Percentiles rank a stretch among this genome's conserved stretches.
These are phyloP conservation scores for Adelphocoris suturalis DNA, from an alignment of 2,888 invertebrate species.

Conservation along the genomic window DNA sequence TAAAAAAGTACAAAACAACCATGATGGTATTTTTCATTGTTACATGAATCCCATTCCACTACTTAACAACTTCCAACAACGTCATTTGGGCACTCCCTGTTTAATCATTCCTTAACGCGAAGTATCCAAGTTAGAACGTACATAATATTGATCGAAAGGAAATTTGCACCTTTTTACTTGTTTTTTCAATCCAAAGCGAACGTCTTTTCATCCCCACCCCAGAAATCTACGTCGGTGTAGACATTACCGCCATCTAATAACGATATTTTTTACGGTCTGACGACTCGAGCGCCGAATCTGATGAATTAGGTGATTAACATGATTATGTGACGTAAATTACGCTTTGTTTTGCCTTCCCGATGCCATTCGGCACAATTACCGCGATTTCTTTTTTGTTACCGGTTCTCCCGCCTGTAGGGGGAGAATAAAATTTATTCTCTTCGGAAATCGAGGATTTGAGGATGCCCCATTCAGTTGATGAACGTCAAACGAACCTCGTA, in stretches of 20 bases:
- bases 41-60: not conserved
- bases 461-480: not conserved
- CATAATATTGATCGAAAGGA: too few species aligned
- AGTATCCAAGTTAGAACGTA: too few species aligned
- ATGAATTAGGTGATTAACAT: conserved; percentile 2
- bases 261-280: not conserved
- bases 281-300: not conserved
- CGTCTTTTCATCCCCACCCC: not conserved
- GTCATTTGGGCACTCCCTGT: not conserved
- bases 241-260: too few species aligned
- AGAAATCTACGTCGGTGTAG: conserved; percentile 4
- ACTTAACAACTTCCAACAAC: not conserved
- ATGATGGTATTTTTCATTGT: too few species aligned
- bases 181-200: not conserved
- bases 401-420: not conserved
- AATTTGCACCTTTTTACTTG: too few species aligned
- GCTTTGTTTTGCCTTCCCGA: not conserved
- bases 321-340: not conserved
- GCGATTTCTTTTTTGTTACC: not conserved
- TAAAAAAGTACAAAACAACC: too few species aligned
- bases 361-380: not conserved
- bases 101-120: not conserved
- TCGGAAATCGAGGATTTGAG: not conserved
- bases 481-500: not conserved
- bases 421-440: too few species aligned